A percentile compares a stretch with the other conserved stretches of the same genome.
Evolutionary conservation across 2,797 vertebrate species (phyloP).

Genomic region (Onychomys leucogaster): DNA sequence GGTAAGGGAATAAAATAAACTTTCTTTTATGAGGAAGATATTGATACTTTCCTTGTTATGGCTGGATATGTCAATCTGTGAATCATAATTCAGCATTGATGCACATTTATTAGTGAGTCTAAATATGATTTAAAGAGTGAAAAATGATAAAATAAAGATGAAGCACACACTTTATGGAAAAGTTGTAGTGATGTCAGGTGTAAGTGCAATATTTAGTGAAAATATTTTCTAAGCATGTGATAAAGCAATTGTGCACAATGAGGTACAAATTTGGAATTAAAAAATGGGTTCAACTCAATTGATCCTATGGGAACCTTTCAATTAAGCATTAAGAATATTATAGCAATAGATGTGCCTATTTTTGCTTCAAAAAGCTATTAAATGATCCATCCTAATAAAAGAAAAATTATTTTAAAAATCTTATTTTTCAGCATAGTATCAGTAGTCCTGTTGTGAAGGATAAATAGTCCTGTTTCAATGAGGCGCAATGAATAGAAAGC

Average conservation of each 20-base stretch:
- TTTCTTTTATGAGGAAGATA: not conserved
- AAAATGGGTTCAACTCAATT: not conserved
- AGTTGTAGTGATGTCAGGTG: not conserved
- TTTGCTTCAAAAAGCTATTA: not conserved
- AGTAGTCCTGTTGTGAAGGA: no score
- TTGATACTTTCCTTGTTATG: not conserved
- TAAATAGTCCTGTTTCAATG: fast-evolving
- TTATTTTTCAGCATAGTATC: fast-evolving
- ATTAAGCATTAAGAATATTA: not conserved
- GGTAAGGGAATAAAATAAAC: not conserved
- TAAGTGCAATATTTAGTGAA: not conserved
- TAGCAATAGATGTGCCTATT: not conserved
- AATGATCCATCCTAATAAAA: not conserved
- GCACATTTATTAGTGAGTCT: fast-evolving
- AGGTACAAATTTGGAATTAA: not conserved
- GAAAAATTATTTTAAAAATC: not conserved
- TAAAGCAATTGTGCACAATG: not conserved
- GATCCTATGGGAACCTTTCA: not conserved
- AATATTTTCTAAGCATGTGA: not conserved
- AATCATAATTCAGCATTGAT: not conserved
- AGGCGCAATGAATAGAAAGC: fast-evolving
- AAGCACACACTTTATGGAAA: not conserved
- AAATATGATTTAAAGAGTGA: not conserved
- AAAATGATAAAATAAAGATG: no score
- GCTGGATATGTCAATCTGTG: not conserved